These are phyloP conservation scores for Battus philenor DNA, from an alignment of 1,140 invertebrate genomes.

Conservation along the genomic window DNA sequence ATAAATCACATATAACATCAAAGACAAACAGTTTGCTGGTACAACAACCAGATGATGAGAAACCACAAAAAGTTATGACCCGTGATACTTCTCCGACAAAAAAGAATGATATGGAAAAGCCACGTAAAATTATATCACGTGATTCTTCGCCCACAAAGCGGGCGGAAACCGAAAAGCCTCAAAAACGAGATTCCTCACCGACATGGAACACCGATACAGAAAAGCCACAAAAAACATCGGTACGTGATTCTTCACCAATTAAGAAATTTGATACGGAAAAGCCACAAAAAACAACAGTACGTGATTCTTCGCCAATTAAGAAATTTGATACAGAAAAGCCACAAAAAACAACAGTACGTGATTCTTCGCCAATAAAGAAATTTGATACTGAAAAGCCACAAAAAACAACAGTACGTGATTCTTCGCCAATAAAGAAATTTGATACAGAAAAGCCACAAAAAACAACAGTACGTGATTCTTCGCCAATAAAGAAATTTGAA, in stretches of 20 bases:
- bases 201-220: not conserved
- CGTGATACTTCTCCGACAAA: not conserved
- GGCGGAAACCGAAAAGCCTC: constrained; percentile 3
- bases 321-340: not conserved
- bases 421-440: not conserved
- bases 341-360: not conserved
- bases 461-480: not conserved
- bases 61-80: too few relatives aligned
- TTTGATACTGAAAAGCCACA: not conserved
- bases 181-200: not conserved
- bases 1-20: too few relatives aligned
- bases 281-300: not conserved
- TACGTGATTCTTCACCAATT: not conserved
- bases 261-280: not conserved
- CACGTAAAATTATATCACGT: not conserved
- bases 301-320: not conserved
- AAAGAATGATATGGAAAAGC: not conserved
- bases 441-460: not conserved
- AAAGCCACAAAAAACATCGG: not conserved
- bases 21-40: too few relatives aligned
- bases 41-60: too few relatives aligned
- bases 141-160: not conserved
- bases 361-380: constrained; percentile 1
- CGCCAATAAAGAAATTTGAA: not conserved
- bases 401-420: not conserved